A percentile compares a stretch with the other conserved stretches of the same genome.
Evolutionary conservation across 2,797 vertebrate species (phyloP).

Genomic region (Lophius americanus): DNA sequence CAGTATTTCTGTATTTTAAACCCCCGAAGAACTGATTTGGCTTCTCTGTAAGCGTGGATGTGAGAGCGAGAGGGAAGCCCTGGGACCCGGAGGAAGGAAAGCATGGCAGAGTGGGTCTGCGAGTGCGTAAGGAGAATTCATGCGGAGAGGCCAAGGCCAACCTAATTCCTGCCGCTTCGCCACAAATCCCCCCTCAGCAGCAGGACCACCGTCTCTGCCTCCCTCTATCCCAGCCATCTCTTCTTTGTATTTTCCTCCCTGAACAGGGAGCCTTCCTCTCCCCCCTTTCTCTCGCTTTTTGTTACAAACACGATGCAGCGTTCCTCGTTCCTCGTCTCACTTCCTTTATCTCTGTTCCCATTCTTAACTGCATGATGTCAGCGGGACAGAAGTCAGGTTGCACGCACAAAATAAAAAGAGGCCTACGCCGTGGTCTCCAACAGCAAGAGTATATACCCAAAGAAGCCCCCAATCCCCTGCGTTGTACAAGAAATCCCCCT

Average conservation of each 20-base stretch:
- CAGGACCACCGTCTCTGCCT: slow-evolving; percentile 17
- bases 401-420: too few relatives aligned
- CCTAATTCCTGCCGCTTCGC: slow-evolving; percentile 65
- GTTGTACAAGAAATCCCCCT: too few relatives aligned
- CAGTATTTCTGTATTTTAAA: background rate
- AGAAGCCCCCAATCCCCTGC: too few relatives aligned
- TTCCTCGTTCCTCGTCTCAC: slow-evolving; percentile 6
- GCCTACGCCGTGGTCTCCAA: too few relatives aligned
- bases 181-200: slow-evolving; percentile 60
- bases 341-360: background rate
- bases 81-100: slow-evolving; percentile 23
- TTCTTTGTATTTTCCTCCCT: background rate
- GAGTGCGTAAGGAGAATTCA: slow-evolving; percentile 70
- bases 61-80: slow-evolving; percentile 13
- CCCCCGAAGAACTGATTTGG: background rate
- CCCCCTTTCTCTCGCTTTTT: background rate
- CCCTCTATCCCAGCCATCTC: slow-evolving; percentile 17
- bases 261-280: slow-evolving; percentile 5
- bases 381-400: too few relatives aligned
- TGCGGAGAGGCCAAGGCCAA: slow-evolving; percentile 62
- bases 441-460: too few relatives aligned
- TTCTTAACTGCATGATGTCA: too few relatives aligned
- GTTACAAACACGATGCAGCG: background rate
- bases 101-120: slow-evolving; percentile 50
- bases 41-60: background rate